These are phyloP conservation scores for Orthosia gracilis DNA, from an alignment of 2,888 invertebrate species.

Conservation along the genomic window DNA sequence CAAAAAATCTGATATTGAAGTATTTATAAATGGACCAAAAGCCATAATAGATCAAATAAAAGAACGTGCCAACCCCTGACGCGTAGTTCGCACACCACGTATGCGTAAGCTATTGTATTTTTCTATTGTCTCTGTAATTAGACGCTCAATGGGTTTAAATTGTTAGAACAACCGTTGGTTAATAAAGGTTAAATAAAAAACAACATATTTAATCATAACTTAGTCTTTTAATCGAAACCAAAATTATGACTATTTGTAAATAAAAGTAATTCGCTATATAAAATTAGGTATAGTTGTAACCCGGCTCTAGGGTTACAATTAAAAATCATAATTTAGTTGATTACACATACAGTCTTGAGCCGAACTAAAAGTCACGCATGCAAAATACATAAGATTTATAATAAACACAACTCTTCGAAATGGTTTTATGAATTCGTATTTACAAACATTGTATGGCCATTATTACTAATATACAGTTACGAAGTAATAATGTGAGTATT, in stretches of 20 bases:
- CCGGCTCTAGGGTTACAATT: slow-evolving; percentile 8
- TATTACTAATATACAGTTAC: slow-evolving; percentile 30
- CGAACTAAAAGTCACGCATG: slow-evolving; percentile 36
- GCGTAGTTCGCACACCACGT: no score
- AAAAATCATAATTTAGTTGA: slow-evolving; percentile 37
- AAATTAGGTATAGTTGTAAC: slow-evolving; percentile 28
- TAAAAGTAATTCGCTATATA: slow-evolving; percentile 56
- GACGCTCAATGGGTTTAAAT: no score
- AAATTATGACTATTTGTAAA: slow-evolving; percentile 73
- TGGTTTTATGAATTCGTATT: slow-evolving; percentile 51
- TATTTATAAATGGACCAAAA: no score
- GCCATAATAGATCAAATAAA: no score
- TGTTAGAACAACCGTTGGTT: neutral
- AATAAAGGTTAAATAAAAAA: slow-evolving; percentile 32
- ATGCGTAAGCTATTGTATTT: no score
- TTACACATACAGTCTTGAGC: slow-evolving; percentile 36
- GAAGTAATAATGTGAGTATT: slow-evolving; percentile 31
- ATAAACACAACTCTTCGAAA: slow-evolving; percentile 55
- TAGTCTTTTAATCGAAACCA: slow-evolving; percentile 79
- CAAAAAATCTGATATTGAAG: no score
- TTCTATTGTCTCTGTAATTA: no score
- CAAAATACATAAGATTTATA: slow-evolving; percentile 53
- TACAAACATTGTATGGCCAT: slow-evolving; percentile 41
- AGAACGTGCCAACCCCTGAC: no score
- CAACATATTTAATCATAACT: slow-evolving; percentile 66